Evolutionary conservation across 2,797 vertebrate genomes (phyloP), one percentile per base, ranked within the genome.

Genomic region (Okamejei kenojei): DNA sequence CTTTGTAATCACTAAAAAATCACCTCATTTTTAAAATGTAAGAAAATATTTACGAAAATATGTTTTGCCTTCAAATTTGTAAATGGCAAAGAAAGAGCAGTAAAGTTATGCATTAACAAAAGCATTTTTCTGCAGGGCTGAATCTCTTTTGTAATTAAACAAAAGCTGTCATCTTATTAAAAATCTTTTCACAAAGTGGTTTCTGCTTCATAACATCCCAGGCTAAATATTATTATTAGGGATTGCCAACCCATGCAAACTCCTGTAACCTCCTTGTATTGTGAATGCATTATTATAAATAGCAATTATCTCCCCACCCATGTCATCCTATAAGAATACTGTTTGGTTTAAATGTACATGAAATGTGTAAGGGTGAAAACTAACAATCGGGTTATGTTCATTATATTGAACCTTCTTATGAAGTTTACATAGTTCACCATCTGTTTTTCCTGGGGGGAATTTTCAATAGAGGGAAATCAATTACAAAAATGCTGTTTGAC

Each of bases 351-450:
- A 86, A 65, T 65, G 29, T 21, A 65, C 29, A 35, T 29, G 26
- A 26, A 84, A 65, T 17, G 11, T 88, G 58, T 17, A 7, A n/a
- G 32, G 32, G 15, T 88, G 61, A 88, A 65, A 65, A 65, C 6
- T 88, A 88, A 88, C 84, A 68, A 88, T 68, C 84, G 35, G 15
- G 13, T 68, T 88, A 88, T 88, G 61, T 88, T 63, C 61, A 21
- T 68, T 68, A 88, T 19, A 68, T 68, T 21, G 63, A 68, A 45
- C n/a, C n/a, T 65, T 68, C 63, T 68, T 68, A 35, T 65, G 63
- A 11, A 68, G 61, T 9, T 2, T 7, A 86, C 58, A n/a, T 86
- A 61, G 58, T 58, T n/a, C 82, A 88, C 84, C n/a, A 88, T 68
- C n/a, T 88, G 84, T 88, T 68, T 88, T 32, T n/a, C 2, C 32